These are phyloP conservation scores for Rhabditophanes sp. DNA, from an alignment of 2,888 invertebrate genomes.

Conservation along the genomic window DNA sequence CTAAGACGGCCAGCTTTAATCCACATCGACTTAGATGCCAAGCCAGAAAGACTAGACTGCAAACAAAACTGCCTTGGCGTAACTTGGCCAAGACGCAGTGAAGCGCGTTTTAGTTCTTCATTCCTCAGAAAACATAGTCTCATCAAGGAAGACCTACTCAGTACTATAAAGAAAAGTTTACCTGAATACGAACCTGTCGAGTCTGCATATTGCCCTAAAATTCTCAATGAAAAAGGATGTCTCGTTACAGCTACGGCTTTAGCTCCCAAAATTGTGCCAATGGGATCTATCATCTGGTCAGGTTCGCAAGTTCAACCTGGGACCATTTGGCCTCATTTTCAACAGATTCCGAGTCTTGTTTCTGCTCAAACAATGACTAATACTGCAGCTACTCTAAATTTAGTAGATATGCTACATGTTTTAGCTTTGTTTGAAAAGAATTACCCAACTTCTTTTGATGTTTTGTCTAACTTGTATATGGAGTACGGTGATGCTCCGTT, in stretches of 20 bases:
- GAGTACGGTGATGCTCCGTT: conserved; percentile 23
- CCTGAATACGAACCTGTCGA: too few species aligned
- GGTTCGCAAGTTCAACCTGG: conserved; percentile 17
- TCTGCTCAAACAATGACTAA: conserved; percentile 15
- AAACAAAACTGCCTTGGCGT: conserved; percentile 13
- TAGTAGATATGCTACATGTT: conserved; percentile 20
- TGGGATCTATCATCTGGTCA: conserved; percentile 14
- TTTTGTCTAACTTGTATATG: conserved; percentile 13
- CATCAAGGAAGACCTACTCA: too few species aligned
- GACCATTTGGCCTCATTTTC: conserved; percentile 27
- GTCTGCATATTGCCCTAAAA: too few species aligned
- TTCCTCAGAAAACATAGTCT: too few species aligned
- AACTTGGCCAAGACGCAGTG: conserved; percentile 27
- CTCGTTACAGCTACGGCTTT: conserved; percentile 7
- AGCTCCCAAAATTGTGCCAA: conserved; percentile 11
- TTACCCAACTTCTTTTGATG: conserved; percentile 16
- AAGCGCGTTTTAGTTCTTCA: too few species aligned
- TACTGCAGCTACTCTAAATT: conserved; percentile 10
- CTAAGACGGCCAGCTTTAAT: conserved; percentile 19
- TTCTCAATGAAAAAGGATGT: conserved; percentile 9
- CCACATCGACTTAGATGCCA: conserved; percentile 25
- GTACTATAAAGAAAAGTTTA: too few species aligned
- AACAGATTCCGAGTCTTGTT: conserved; percentile 18
- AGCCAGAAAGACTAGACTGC: conserved; percentile 17
- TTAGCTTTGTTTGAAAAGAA: conserved; percentile 14